phyloP scores from a whole-genome alignment of 2,888 invertebrate species.

The Machimus rusticus region DNA sequence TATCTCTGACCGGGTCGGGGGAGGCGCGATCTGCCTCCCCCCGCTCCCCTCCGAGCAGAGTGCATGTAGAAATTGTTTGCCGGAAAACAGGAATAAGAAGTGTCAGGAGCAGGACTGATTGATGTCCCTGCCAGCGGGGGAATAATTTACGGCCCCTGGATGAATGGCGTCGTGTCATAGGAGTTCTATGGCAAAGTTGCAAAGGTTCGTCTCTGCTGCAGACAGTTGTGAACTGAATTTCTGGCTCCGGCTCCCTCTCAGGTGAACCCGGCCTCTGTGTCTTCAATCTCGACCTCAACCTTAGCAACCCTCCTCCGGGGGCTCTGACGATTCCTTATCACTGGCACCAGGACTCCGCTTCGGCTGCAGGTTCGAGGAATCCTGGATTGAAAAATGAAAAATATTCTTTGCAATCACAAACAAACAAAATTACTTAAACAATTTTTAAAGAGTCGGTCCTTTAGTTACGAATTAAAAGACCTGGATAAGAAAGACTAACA shows the following conservation, averaged over 20 bases:
- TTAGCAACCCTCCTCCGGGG: not conserved
- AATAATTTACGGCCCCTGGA: slow-evolving; percentile 32
- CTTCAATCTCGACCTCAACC: not conserved
- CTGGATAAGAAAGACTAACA: too few relatives aligned
- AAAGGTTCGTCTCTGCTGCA: slow-evolving; percentile 16
- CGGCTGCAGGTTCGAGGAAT: not conserved
- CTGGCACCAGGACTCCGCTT: not conserved
- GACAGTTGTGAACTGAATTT: slow-evolving; percentile 29
- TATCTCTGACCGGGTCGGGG: not conserved
- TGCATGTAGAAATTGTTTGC: slow-evolving; percentile 22
- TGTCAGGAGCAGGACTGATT: slow-evolving; percentile 41
- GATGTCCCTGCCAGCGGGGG: slow-evolving; percentile 39
- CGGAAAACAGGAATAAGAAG: slow-evolving; percentile 32
- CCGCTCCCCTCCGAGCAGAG: not conserved
- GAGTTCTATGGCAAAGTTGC: slow-evolving; percentile 18
- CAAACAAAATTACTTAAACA: not conserved
- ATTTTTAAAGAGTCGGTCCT: not conserved
- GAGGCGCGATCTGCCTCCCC: not conserved
- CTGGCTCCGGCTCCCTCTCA: not conserved
- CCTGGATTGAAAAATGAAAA: not conserved
- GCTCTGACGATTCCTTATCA: not conserved
- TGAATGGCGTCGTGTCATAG: slow-evolving; percentile 29
- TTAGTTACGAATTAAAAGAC: not conserved
- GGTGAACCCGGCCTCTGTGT: not conserved
- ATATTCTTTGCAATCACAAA: not conserved